phyloP scores from a whole-genome alignment of 2,113 vertebrate species.

The Seriola aureovittata region DNA sequence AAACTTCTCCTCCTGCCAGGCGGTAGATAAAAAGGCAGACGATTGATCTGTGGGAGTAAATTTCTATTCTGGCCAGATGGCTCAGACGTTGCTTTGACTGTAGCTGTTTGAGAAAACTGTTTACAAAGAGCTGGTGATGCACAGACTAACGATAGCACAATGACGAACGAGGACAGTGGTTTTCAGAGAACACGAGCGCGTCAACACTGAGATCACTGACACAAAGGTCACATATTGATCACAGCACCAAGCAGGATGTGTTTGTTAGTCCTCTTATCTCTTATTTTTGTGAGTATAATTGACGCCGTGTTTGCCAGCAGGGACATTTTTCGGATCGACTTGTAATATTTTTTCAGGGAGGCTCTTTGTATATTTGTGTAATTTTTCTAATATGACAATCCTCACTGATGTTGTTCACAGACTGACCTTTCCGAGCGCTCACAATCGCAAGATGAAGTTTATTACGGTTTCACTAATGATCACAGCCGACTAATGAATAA shows the following conservation, averaged over 20 bases:
- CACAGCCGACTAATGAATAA: slow-evolving; percentile 73
- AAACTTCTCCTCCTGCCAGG: slow-evolving; percentile 62
- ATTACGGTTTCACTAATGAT: slow-evolving; percentile 73
- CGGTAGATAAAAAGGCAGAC: slow-evolving; percentile 23
- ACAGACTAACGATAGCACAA: slow-evolving; percentile 77
- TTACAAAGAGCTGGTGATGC: slow-evolving; percentile 73
- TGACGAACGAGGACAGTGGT: slow-evolving; percentile 46
- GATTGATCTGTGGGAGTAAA: slow-evolving; percentile 42
- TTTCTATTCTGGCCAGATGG: slow-evolving; percentile 42
- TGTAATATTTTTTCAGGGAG: slow-evolving; percentile 70
- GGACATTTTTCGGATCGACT: slow-evolving; percentile 57
- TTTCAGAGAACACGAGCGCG: slow-evolving; percentile 11
- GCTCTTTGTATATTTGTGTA: slow-evolving; percentile 78
- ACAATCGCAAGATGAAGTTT: slow-evolving; percentile 54
- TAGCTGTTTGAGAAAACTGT: slow-evolving; percentile 59
- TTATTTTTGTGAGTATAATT: slow-evolving; percentile 60
- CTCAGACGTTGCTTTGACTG: slow-evolving; percentile 35
- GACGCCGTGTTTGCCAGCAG: slow-evolving; percentile 52
- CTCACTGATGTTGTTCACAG: slow-evolving; percentile 49
- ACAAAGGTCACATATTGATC: slow-evolving; percentile 45
- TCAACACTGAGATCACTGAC: slow-evolving; percentile 30
- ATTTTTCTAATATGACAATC: slow-evolving; percentile 73
- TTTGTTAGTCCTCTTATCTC: slow-evolving; percentile 34
- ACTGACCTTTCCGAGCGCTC: slow-evolving; percentile 67
- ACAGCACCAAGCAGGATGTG: slow-evolving; percentile 50